Conservation (phyloP, 2,113 vertebrate genomes). For the Pimephales promelas region DNA sequence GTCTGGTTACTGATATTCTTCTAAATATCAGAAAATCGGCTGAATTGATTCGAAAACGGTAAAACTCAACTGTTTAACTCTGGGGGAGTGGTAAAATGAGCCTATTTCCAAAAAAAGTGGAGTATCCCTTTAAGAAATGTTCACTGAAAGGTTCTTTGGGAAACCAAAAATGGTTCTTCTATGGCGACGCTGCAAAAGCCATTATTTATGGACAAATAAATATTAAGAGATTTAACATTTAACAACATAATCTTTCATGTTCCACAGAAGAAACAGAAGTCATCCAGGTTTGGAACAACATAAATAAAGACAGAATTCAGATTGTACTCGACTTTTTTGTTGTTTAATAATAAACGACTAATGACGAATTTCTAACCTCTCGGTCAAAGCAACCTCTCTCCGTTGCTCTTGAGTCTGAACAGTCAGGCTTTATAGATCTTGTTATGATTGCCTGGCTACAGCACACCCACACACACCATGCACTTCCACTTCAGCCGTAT, state of each 20-base stretch:
- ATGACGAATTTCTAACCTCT: not conserved
- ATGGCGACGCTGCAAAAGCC: too few relatives aligned
- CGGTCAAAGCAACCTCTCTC: not conserved
- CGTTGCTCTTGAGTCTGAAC: constrained; percentile 2
- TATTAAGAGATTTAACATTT: not conserved
- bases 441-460: constrained; percentile 1
- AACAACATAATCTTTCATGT: not conserved
- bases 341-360: not conserved
- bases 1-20: too few relatives aligned
- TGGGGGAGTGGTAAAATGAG: too few relatives aligned
- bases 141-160: too few relatives aligned
- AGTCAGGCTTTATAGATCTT: constrained; percentile 13
- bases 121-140: too few relatives aligned
- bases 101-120: too few relatives aligned
- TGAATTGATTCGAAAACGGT: too few relatives aligned
- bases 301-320: not conserved
- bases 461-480: not conserved
- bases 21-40: too few relatives aligned
- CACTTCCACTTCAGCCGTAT: not conserved
- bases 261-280: not conserved
- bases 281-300: not conserved
- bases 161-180: too few relatives aligned
- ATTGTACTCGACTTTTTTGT: not conserved
- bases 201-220: too few relatives aligned
- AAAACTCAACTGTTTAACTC: too few relatives aligned